A percentile compares a stretch with the other conserved stretches of the same genome.
These are phyloP conservation scores for Electrona antarctica DNA, from an alignment of 2,113 vertebrate genomes.

Conservation along the genomic window DNA sequence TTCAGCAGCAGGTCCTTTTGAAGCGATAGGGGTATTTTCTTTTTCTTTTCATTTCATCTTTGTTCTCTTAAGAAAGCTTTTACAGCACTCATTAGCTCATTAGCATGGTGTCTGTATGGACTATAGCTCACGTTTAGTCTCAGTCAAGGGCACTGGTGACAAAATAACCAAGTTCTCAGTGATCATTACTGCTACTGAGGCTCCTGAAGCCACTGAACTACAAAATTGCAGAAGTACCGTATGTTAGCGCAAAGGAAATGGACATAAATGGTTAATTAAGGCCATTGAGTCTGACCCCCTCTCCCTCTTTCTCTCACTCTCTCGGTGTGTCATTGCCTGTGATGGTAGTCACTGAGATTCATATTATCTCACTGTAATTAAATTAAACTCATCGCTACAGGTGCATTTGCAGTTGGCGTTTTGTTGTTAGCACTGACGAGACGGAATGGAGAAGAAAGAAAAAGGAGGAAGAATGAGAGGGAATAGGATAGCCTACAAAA, in stretches of 20 bases:
- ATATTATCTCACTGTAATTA: slow-evolving; percentile 7
- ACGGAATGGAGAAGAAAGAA: background rate
- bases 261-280: slow-evolving; percentile 61
- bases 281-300: slow-evolving; percentile 31
- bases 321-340: slow-evolving; percentile 7
- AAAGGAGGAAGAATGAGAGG: slow-evolving; percentile 8
- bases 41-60: slow-evolving; percentile 1
- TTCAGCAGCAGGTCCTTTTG: no score
- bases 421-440: slow-evolving; percentile 3
- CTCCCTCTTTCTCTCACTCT: slow-evolving; percentile 10
- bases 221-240: slow-evolving; percentile 36
- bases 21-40: background rate
- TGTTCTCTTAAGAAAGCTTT: background rate
- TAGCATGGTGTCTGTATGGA: background rate
- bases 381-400: slow-evolving; percentile 43
- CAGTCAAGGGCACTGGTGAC: background rate
- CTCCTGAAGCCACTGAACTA: slow-evolving; percentile 28
- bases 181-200: slow-evolving; percentile 41
- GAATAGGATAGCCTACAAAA: background rate
- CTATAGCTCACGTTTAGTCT: background rate
- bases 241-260: slow-evolving; percentile 39
- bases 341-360: slow-evolving; percentile 30
- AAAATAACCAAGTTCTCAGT: background rate
- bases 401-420: slow-evolving; percentile 22
- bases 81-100: background rate